Evolutionary conservation across 2,797 vertebrate genomes (phyloP).

Genomic region (Gobio occitaniae): DNA sequence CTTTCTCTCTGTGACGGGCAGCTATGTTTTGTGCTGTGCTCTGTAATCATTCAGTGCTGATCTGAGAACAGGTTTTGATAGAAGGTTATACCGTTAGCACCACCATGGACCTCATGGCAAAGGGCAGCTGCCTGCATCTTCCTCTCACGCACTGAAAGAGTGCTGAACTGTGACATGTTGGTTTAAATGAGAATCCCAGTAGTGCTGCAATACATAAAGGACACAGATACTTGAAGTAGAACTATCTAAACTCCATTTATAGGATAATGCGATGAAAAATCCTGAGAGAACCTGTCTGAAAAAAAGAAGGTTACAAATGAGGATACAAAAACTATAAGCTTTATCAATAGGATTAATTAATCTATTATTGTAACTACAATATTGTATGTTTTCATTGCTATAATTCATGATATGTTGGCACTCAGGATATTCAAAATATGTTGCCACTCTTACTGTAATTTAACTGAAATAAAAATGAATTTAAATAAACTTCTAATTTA

Average conservation of each 20-base stretch:
- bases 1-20: constrained; percentile 40
- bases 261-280: background rate
- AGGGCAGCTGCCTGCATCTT: constrained; percentile 89
- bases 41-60: constrained; percentile 16
- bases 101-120: constrained; percentile 89
- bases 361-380: background rate
- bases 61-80: constrained; percentile 18
- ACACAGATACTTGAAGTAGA: constrained; percentile 62
- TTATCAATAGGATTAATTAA: background rate
- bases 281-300: background rate
- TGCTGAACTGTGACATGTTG: constrained; percentile 88
- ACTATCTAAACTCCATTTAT: background rate
- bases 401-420: background rate
- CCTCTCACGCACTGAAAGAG: constrained; percentile 86
- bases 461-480: background rate
- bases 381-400: background rate
- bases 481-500: background rate
- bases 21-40: constrained; percentile 20
- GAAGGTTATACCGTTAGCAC: constrained; percentile 80
- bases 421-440: background rate
- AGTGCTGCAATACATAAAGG: constrained; percentile 74
- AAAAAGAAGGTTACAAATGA: background rate
- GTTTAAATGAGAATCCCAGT: constrained; percentile 55
- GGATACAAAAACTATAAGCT: background rate
- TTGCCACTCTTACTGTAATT: background rate